A percentile compares a stretch with the other conserved stretches of the same genome.
phyloP scores from a whole-genome alignment of 2,113 vertebrate genomes.

The Chroicocephalus ridibundus region DNA sequence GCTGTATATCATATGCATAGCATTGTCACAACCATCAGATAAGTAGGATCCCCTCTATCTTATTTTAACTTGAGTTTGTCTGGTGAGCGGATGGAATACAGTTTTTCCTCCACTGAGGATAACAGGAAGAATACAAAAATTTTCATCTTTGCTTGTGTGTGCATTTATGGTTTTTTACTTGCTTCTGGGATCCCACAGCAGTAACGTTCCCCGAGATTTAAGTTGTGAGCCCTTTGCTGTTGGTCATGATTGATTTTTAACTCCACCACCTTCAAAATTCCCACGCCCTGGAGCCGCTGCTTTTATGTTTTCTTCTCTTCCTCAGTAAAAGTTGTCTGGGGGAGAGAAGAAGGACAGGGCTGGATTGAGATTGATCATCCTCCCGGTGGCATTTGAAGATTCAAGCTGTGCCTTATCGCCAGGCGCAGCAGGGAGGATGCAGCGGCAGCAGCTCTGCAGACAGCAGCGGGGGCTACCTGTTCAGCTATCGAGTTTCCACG shows the following conservation, averaged over 20 bases:
- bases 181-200: not conserved
- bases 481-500: not conserved
- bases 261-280: not conserved
- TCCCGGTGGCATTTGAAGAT: conserved; percentile 5
- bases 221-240: not conserved
- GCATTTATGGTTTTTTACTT: not conserved
- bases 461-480: not conserved
- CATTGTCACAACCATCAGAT: not conserved
- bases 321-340: not conserved
- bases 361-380: conserved; percentile 37
- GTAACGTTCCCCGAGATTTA: not conserved
- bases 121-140: not conserved
- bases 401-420: conserved; percentile 26
- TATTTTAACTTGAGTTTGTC: not conserved
- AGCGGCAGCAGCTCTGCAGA: not conserved
- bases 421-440: not conserved
- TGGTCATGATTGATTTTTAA: conserved; percentile 28
- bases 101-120: conserved; percentile 5
- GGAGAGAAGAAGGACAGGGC: not conserved
- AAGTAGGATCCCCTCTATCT: not conserved
- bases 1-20: not conserved
- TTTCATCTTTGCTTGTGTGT: not conserved
- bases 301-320: conserved; percentile 10
- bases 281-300: not conserved
- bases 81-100: not conserved